A percentile compares a stretch with the other conserved stretches of the same genome.
These are phyloP conservation scores for Drosophila suboccidentalis DNA, from an alignment of 2,888 invertebrate genomes.

Conservation along the genomic window DNA sequence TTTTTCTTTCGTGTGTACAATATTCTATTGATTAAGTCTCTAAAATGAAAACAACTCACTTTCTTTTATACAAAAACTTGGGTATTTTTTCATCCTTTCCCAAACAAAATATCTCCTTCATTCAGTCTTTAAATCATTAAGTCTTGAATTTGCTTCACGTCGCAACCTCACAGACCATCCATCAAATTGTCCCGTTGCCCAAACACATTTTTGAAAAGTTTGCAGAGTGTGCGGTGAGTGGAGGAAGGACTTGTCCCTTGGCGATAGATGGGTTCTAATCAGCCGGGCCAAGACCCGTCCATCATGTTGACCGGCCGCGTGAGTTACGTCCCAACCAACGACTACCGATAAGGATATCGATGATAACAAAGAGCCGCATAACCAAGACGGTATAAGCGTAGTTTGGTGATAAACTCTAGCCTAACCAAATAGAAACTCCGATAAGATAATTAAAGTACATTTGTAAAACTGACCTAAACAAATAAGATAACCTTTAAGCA, in stretches of 20 bases:
- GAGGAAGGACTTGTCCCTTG: slow-evolving; percentile 34
- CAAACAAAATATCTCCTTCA: neutral
- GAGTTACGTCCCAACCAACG: too few species aligned
- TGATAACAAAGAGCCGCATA: too few species aligned
- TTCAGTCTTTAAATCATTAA: slow-evolving; percentile 30
- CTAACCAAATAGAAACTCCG: too few species aligned
- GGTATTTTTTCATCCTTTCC: neutral
- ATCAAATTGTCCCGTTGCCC: slow-evolving; percentile 61
- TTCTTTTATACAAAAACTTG: neutral
- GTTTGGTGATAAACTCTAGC: too few species aligned
- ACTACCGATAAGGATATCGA: too few species aligned
- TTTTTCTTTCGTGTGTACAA: too few species aligned
- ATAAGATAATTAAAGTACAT: too few species aligned
- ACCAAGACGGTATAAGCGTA: too few species aligned
- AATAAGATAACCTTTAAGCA: too few species aligned
- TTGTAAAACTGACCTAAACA: too few species aligned
- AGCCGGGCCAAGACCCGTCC: slow-evolving; percentile 41
- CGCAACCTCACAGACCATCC: slow-evolving; percentile 43
- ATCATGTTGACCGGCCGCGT: slow-evolving; percentile 31
- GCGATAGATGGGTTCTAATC: slow-evolving; percentile 64
- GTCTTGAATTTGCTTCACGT: slow-evolving; percentile 1
- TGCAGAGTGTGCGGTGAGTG: neutral
- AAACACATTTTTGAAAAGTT: slow-evolving; percentile 56
- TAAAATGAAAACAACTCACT: neutral
- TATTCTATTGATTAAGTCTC: too few species aligned